Evolutionary conservation across 2,113 vertebrate species (phyloP).

Genomic region (Axis porcinus): DNA sequence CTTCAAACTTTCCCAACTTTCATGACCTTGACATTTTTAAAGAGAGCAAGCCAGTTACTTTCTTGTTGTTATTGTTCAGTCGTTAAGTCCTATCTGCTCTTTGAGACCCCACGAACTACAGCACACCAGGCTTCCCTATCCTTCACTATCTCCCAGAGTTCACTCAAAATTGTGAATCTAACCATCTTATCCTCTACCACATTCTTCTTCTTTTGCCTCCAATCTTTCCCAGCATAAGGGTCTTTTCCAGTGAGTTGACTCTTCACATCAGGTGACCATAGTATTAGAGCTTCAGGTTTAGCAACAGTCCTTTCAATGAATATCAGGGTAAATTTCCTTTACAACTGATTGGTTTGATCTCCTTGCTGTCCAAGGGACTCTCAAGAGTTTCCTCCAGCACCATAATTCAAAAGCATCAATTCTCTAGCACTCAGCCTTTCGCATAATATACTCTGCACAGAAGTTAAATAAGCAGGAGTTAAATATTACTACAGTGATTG

Average conservation of each 20-base stretch:
- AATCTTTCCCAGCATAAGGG: background rate
- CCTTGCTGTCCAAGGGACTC: background rate
- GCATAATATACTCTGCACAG: background rate
- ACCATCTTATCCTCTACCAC: background rate
- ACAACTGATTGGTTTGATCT: background rate
- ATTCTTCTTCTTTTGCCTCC: background rate
- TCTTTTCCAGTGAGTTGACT: background rate
- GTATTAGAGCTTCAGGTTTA: background rate
- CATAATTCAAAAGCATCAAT: background rate
- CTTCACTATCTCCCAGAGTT: background rate
- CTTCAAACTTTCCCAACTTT: background rate
- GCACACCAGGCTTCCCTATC: background rate
- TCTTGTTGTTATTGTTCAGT: background rate
- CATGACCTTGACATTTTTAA: background rate
- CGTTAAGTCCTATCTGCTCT: accelerated
- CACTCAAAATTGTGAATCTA: background rate
- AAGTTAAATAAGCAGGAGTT: background rate
- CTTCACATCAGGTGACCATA: background rate
- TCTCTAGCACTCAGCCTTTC: background rate
- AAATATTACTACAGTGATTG: background rate
- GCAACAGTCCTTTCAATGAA: background rate
- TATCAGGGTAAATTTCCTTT: background rate
- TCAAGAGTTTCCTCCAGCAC: background rate
- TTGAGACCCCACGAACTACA: background rate
- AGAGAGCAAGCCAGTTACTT: background rate